These are phyloP conservation scores for Lasiurus cinereus DNA, from an alignment of 2,113 vertebrate genomes.

Conservation along the genomic window DNA sequence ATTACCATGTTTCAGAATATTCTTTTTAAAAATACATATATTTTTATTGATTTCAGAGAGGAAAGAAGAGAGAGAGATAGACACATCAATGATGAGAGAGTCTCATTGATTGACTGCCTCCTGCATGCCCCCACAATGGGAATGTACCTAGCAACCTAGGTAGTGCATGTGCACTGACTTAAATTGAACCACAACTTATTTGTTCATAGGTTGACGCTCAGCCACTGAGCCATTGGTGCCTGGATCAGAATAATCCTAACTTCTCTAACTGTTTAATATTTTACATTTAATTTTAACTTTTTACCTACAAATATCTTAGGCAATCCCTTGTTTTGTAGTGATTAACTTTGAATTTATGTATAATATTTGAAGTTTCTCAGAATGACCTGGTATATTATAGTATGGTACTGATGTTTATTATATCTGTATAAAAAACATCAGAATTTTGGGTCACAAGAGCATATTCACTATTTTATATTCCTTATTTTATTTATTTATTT, in stretches of 20 bases:
- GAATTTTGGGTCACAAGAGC: neutral
- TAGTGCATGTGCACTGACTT: no score
- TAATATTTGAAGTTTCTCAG: neutral
- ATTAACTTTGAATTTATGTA: constrained; percentile 41
- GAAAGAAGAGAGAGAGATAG: no score
- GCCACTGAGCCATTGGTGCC: no score
- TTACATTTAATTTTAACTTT: neutral
- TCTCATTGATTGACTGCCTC: no score
- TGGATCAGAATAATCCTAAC: neutral
- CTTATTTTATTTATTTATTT: neutral
- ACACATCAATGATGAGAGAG: no score
- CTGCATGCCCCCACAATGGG: no score
- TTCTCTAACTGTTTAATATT: neutral
- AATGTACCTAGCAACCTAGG: no score
- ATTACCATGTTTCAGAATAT: neutral
- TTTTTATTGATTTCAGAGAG: no score
- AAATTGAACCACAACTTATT: no score
- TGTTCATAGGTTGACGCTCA: no score
- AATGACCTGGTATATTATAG: neutral
- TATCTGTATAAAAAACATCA: neutral
- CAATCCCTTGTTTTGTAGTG: neutral
- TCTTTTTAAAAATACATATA: neutral
- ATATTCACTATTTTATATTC: neutral
- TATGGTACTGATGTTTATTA: neutral
- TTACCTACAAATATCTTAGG: neutral